These are phyloP conservation scores for Tipula vernalis DNA, from an alignment of 2,888 invertebrate species.

Conservation along the genomic window DNA sequence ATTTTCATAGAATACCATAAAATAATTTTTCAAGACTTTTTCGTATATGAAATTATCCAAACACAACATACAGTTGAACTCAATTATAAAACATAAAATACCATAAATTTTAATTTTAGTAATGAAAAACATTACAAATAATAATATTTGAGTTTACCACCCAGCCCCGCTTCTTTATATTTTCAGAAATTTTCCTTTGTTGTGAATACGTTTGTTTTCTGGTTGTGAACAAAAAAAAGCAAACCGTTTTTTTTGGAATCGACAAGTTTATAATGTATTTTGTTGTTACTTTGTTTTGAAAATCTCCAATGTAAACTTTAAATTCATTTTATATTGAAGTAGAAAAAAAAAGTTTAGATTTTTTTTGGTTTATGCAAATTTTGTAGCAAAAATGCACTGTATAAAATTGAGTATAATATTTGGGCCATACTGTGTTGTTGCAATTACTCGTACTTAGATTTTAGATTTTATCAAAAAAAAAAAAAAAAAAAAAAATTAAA, in stretches of 20 bases:
- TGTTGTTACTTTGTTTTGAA: not conserved
- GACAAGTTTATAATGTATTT: not conserved
- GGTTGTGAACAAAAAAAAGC: no score
- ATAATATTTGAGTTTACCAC: not conserved
- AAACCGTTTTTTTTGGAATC: no score
- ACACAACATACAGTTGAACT: not conserved
- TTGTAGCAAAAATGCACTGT: not conserved
- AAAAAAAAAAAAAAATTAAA: no score
- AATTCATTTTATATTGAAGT: not conserved
- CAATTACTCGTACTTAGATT: not conserved
- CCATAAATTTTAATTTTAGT: not conserved
- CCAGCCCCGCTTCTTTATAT: not conserved
- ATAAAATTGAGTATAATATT: not conserved
- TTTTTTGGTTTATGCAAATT: not conserved
- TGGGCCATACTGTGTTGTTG: not conserved
- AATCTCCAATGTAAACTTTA: not conserved
- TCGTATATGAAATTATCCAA: not conserved
- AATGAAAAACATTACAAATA: not conserved
- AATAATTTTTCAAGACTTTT: not conserved
- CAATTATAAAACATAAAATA: no score
- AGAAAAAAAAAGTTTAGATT: not conserved
- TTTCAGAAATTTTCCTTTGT: not conserved
- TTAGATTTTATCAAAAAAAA: not conserved
- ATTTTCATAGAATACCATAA: no score
- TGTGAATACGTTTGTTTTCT: not conserved